A percentile compares a stretch with the other conserved stretches of the same genome.
Conservation (phyloP, 2,888 invertebrate species). For the Xanthorhoe spadicearia region DNA sequence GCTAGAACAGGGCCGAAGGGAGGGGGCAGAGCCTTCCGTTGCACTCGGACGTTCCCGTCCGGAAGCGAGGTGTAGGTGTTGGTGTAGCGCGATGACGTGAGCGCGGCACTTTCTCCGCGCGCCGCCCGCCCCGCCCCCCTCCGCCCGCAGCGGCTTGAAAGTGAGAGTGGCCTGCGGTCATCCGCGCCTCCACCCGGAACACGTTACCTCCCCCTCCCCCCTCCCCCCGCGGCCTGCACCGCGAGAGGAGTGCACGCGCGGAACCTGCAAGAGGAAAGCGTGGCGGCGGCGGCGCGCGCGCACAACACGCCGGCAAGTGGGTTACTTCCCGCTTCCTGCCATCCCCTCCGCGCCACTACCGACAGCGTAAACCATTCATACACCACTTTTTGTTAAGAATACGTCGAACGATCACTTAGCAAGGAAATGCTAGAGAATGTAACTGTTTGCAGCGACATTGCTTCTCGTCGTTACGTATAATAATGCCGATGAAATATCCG, state of each 20-base stretch:
- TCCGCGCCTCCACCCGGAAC: conserved; percentile 10
- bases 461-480: background rate
- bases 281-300: conserved; percentile 51
- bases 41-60: background rate
- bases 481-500: conserved; percentile 7
- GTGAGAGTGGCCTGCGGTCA: conserved; percentile 49
- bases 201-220: background rate
- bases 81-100: conserved; percentile 36
- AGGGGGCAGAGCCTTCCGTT: background rate
- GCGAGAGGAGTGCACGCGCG: conserved; percentile 49
- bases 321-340: conserved; percentile 78
- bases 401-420: background rate
- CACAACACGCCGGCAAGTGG: conserved; percentile 68
- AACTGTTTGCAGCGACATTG: background rate
- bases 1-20: background rate
- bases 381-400: background rate
- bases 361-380: conserved; percentile 50
- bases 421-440: background rate
- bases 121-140: background rate
- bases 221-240: background rate
- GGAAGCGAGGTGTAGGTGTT: conserved; percentile 12
- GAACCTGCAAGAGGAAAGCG: conserved; percentile 65
- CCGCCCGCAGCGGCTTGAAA: conserved; percentile 39
- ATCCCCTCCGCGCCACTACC: conserved; percentile 35
- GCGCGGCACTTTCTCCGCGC: conserved; percentile 38